Conservation (phyloP, 2,888 invertebrate species). For the Phyllotreta cruciferae region DNA sequence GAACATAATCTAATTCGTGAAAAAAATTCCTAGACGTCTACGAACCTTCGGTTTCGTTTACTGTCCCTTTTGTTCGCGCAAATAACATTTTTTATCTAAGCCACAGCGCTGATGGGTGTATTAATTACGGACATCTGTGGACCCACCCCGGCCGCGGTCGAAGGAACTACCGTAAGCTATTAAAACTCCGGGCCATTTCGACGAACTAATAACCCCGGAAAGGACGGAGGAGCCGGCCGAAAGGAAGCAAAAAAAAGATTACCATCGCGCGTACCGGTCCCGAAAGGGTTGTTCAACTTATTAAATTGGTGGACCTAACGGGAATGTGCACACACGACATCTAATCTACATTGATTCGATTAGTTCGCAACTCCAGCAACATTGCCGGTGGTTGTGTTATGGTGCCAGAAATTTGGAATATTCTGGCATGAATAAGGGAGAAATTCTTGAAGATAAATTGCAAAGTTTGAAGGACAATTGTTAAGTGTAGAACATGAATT, state of each 20-base stretch:
- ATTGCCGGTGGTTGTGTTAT: conserved; percentile 19
- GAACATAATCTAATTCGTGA: conserved; percentile 26
- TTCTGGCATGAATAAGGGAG: too few species aligned
- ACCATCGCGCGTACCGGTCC: conserved; percentile 42
- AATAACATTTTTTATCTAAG: conserved; percentile 37
- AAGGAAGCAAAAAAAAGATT: conserved; percentile 41
- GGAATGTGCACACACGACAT: conserved; percentile 46
- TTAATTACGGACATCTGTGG: conserved; percentile 42
- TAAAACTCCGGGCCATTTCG: conserved; percentile 39
- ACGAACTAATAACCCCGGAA: conserved; percentile 53
- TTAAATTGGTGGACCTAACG: conserved; percentile 50
- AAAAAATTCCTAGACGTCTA: conserved; percentile 21
- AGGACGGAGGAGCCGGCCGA: conserved; percentile 30
- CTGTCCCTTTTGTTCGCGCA: conserved; percentile 39
- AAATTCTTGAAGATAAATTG: too few species aligned
- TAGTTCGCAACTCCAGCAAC: conserved; percentile 41
- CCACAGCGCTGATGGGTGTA: conserved; percentile 29
- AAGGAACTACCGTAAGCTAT: conserved; percentile 34
- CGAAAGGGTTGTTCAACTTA: conserved; percentile 57
- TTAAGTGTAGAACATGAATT: too few species aligned
- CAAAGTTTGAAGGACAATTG: too few species aligned
- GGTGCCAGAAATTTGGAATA: too few species aligned
- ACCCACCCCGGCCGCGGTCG: conserved; percentile 33
- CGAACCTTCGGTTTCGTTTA: conserved; percentile 34
- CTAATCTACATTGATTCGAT: conserved; percentile 53